These are phyloP conservation scores for Ia io DNA, from an alignment of 2,113 vertebrate species.

Conservation along the genomic window DNA sequence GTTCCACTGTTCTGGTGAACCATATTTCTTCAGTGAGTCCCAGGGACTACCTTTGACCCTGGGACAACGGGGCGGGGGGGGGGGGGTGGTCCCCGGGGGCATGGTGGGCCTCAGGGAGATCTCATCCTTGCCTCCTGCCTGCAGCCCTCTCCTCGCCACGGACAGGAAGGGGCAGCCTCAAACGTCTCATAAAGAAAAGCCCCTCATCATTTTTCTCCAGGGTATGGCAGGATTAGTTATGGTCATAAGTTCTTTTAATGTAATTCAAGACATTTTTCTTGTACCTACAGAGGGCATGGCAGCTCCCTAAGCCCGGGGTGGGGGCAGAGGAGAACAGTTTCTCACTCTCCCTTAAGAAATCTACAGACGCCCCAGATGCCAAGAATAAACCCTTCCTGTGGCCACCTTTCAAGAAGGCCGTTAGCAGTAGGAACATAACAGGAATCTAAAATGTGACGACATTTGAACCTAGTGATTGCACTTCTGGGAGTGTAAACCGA, in stretches of 20 bases:
- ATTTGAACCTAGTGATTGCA: not conserved
- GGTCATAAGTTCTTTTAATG: not conserved
- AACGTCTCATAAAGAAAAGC: not conserved
- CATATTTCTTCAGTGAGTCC: not conserved
- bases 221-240: not conserved
- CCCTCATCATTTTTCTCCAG: not conserved
- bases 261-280: not conserved
- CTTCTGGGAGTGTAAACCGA: not conserved
- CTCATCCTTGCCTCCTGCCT: not conserved
- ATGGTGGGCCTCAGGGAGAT: no score
- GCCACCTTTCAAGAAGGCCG: not conserved
- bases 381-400: not conserved
- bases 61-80: not conserved
- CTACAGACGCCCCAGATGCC: not conserved
- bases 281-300: not conserved
- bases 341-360: not conserved
- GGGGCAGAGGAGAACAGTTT: not conserved
- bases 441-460: not conserved
- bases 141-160: not conserved
- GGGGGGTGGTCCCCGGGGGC: not conserved
- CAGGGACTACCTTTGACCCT: not conserved
- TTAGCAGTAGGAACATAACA: not conserved
- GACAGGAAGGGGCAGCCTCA: not conserved
- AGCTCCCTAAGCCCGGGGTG: not conserved
- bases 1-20: not conserved